Evolutionary conservation across 1,140 invertebrate genomes (phyloP).

Genomic region (Pogonomyrmex californicus): DNA sequence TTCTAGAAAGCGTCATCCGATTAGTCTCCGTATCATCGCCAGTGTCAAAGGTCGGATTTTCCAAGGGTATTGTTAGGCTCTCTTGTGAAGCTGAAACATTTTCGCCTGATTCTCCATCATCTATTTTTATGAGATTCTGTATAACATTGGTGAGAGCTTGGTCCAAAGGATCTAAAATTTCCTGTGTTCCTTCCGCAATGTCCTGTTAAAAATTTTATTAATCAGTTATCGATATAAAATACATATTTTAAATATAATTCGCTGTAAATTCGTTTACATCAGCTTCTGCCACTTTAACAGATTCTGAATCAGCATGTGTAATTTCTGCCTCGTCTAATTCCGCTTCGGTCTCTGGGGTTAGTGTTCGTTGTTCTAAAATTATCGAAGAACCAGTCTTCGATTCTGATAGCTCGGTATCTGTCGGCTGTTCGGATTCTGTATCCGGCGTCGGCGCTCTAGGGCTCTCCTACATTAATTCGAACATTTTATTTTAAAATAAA

Average conservation of each 20-base stretch:
- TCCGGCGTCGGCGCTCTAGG: slow-evolving; percentile 85
- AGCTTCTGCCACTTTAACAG: slow-evolving; percentile 21
- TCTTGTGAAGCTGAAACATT: neutral
- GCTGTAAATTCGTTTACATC: slow-evolving; percentile 59
- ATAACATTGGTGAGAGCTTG: slow-evolving; percentile 84
- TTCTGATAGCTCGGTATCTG: slow-evolving; percentile 83
- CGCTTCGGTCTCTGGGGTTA: slow-evolving; percentile 84
- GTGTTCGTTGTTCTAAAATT: slow-evolving; percentile 83
- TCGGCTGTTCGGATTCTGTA: slow-evolving; percentile 86
- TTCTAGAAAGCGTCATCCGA: neutral
- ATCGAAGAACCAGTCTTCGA: slow-evolving; percentile 80
- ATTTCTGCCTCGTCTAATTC: slow-evolving; percentile 80
- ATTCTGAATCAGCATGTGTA: slow-evolving; percentile 38
- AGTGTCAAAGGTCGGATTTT: slow-evolving; percentile 23
- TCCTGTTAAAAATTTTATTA: neutral
- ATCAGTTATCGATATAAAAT: neutral
- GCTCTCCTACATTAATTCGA: slow-evolving; percentile 79
- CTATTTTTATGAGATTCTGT: slow-evolving; percentile 81
- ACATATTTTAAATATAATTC: neutral
- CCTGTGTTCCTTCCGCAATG: slow-evolving; percentile 46
- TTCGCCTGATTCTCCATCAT: slow-evolving; percentile 73
- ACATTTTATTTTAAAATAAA: neutral
- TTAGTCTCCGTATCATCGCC: slow-evolving; percentile 64
- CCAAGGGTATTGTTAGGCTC: neutral
- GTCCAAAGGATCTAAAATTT: slow-evolving; percentile 80